Evolutionary conservation across 2,113 vertebrate species (phyloP).

Genomic region (Agapornis roseicollis): DNA sequence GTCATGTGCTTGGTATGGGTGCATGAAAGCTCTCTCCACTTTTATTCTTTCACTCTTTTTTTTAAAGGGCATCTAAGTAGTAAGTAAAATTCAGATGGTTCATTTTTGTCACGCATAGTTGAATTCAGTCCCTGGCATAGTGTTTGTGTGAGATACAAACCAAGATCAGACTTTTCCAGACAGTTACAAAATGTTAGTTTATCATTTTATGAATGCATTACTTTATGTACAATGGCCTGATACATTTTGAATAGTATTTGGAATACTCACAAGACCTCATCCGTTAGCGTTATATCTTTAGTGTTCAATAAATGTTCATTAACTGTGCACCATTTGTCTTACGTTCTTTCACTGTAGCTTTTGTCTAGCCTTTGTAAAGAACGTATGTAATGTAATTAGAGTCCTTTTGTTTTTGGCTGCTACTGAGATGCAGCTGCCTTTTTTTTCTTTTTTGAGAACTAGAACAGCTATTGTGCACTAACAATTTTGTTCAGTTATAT

Average conservation of each 20-base stretch:
- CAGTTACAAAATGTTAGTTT: not conserved
- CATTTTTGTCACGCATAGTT: not conserved
- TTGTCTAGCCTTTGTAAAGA: not conserved
- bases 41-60: not conserved
- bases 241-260: not conserved
- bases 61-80: not conserved
- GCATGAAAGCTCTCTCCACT: not conserved
- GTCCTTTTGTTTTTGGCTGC: not conserved
- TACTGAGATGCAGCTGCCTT: not conserved
- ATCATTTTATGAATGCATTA: not conserved
- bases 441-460: not conserved
- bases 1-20: not conserved
- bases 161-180: not conserved
- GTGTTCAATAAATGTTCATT: not conserved
- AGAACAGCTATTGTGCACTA: not conserved
- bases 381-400: not conserved
- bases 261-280: not conserved
- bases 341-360: not conserved
- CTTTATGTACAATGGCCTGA: not conserved
- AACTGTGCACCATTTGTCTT: not conserved
- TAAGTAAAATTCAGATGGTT: not conserved
- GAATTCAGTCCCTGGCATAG: not conserved
- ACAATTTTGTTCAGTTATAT: not conserved
- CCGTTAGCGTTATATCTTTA: not conserved
- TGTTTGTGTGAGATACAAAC: not conserved